A percentile compares a stretch with the other conserved stretches of the same genome.
These are phyloP conservation scores for Boloria selene DNA, from an alignment of 2,888 invertebrate genomes.

Conservation along the genomic window DNA sequence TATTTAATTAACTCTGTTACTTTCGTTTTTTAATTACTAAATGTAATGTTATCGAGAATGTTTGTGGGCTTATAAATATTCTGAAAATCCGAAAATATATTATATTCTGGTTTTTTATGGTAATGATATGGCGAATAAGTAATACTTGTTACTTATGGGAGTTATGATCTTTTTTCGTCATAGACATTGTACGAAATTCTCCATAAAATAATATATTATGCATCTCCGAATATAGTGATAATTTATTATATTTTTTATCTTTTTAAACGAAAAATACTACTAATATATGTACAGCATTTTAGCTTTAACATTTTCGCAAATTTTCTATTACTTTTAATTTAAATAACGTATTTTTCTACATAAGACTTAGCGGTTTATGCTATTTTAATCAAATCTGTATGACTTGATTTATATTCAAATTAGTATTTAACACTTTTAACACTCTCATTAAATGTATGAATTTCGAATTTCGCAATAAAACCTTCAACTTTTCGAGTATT, in stretches of 20 bases:
- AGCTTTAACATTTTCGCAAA: too few species aligned
- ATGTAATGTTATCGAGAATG: slow-evolving; percentile 39
- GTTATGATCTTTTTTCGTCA: too few species aligned
- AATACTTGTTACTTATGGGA: too few species aligned
- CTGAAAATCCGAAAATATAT: slow-evolving; percentile 9
- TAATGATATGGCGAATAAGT: background rate
- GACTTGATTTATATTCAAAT: slow-evolving; percentile 8
- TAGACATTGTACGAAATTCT: too few species aligned
- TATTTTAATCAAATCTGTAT: background rate
- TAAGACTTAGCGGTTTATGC: background rate
- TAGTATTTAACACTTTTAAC: slow-evolving; percentile 18
- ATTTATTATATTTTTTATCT: too few species aligned
- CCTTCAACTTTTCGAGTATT: slow-evolving; percentile 20
- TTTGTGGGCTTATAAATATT: slow-evolving; percentile 26
- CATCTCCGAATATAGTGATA: too few species aligned
- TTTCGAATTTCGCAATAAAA: slow-evolving; percentile 16
- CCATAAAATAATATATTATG: too few species aligned
- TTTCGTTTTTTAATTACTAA: slow-evolving; percentile 44
- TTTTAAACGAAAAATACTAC: too few species aligned
- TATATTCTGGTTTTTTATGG: slow-evolving; percentile 1
- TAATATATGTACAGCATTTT: too few species aligned
- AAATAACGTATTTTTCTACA: background rate
- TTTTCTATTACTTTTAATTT: too few species aligned
- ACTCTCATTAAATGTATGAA: slow-evolving; percentile 9
- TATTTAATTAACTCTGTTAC: slow-evolving; percentile 53